These are phyloP conservation scores for Manis crassicaudata DNA, from an alignment of 2,797 vertebrate species.

Conservation along the genomic window DNA sequence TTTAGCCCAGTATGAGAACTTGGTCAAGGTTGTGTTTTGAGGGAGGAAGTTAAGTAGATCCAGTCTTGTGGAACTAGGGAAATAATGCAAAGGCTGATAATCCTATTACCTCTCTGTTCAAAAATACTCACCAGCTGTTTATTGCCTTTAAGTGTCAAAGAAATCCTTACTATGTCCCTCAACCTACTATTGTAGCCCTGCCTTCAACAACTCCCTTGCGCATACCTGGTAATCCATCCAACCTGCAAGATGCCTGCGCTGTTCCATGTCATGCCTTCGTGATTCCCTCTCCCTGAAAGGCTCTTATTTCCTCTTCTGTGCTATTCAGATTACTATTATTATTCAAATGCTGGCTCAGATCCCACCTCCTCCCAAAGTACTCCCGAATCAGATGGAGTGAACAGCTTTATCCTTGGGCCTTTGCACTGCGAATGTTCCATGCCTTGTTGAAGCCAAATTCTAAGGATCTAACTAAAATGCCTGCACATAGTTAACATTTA, in stretches of 20 bases:
- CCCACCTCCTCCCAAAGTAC: neutral
- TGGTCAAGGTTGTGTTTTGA: neutral
- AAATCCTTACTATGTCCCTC: neutral
- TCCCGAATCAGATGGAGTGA: neutral
- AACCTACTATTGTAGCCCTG: neutral
- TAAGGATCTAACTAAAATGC: neutral
- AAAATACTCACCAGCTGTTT: neutral
- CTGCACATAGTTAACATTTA: neutral
- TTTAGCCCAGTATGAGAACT: neutral
- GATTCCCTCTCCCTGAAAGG: neutral
- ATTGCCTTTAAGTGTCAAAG: neutral
- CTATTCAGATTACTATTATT: neutral
- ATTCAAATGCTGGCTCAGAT: neutral
- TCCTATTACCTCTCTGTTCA: neutral
- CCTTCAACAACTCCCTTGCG: neutral
- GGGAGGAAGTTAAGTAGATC: neutral
- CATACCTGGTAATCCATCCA: neutral
- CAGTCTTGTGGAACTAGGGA: neutral
- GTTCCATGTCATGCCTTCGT: neutral
- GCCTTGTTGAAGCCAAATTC: constrained; percentile 6
- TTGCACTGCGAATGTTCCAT: neutral
- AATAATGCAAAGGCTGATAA: neutral
- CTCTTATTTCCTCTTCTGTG: neutral
- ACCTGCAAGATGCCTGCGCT: neutral
- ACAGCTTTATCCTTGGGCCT: neutral